Evolutionary conservation across 1,140 invertebrate genomes (phyloP), one percentile per base, ranked within the genome.

Genomic region (Agrypnia vestita): DNA sequence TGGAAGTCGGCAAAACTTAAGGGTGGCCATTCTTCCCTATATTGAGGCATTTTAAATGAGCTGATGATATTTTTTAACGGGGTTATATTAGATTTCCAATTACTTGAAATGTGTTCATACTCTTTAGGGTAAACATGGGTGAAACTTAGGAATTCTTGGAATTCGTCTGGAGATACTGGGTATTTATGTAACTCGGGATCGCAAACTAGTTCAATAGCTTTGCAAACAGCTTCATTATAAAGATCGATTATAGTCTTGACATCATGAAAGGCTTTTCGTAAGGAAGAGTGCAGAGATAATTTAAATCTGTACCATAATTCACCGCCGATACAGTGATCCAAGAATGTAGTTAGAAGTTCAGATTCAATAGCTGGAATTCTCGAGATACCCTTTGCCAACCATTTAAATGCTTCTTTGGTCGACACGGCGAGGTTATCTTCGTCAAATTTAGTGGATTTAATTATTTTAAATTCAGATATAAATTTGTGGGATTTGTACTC

Each of bases 251-350:
- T 88, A 80, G 91, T 91, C 78, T 91, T 88, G 0, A 93, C 90
- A 80, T 92, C 88, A 25, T 88, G 87, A 25, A 92, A 86, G 46
- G 91, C 86, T 47, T 82, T 80, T 21, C 84, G 83, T 17, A 93
- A 69, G 84, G 86, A 11, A 76, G 84, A 86, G 90, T 93, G 84
- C 83, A 88, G 81, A 84, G 87, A 12, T 86, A 84, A 87, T 78
- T 90, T 89, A 59, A 94, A 88, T 80, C 90, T 90, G 53, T 91
- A 86, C 91, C 93, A 95, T 25, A 94, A 87, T 85, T 94, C 93
- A 80, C 92, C 91, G 55, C 91, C 92, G 19, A 94, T 86, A 84
- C 91, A 90, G 80, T 89, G 88, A 69, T 90, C 86, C 80, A 92
- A 89, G 71, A 93, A 87, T 9, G 89, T 89, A 82, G 89, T 88